Conservation (phyloP, 2,113 vertebrate genomes). For the Notarius lentiginosus region DNA sequence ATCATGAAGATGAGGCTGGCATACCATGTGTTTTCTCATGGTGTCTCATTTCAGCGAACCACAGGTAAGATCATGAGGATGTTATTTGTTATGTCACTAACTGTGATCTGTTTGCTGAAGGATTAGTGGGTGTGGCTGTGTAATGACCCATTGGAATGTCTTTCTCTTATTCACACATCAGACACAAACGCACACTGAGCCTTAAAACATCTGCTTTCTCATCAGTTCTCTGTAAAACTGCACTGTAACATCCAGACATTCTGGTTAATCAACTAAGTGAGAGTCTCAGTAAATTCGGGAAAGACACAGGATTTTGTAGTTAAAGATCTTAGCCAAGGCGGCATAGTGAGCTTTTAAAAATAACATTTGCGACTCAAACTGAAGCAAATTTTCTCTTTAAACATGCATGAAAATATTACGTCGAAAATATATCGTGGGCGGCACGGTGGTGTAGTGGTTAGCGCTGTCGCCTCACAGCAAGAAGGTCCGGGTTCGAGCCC, state of each 20-base stretch:
- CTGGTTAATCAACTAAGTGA: conserved; percentile 2
- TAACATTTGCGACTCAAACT: too few relatives aligned
- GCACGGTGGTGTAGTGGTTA: too few relatives aligned
- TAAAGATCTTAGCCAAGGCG: too few relatives aligned
- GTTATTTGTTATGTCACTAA: not conserved
- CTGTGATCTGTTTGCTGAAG: not conserved
- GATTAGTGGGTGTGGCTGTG: not conserved
- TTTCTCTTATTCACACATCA: conserved; percentile 7
- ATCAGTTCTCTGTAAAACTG: not conserved
- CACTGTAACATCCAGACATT: not conserved
- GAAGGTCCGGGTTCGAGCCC: too few relatives aligned
- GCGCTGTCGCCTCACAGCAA: too few relatives aligned
- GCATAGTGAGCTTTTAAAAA: not conserved
- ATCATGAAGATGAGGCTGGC: not conserved
- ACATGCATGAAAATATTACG: not conserved
- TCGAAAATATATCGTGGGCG: too few relatives aligned
- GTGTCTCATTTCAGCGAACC: not conserved
- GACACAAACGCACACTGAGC: not conserved
- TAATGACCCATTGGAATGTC: not conserved
- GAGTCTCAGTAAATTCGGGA: not conserved
- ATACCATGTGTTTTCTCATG: conserved; percentile 2
- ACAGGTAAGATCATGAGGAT: not conserved
- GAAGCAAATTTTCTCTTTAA: not conserved
- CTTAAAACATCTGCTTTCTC: not conserved
- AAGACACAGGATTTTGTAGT: not conserved